Base-by-base conservation (phyloP, 1,140 invertebrate genomes). In the Pinna nobilis region DNA sequence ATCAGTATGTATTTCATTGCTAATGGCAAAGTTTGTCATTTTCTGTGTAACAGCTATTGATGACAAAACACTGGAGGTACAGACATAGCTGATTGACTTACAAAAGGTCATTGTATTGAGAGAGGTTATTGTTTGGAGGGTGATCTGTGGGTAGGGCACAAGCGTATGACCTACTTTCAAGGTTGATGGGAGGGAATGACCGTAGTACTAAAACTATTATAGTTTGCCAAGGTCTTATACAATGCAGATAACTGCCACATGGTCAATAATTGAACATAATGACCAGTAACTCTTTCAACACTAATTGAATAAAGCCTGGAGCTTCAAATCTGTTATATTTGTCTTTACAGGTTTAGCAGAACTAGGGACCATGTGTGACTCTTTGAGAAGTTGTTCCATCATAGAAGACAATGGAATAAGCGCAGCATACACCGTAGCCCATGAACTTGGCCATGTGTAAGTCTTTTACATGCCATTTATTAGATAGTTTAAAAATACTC, bases 391-490 rank as follows among this genome's bases (percentile, higher is more conserved):
- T 82, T 97, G 96, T 89, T 96, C 94, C 77, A 94, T 97, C 79
- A 96, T 96, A 82, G 95, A 97, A 89, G 96, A 97, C 91, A 96
- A 95, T 89, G 96, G 96, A 49, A 94, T 97, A 74, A 94, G 94
- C 84, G 91, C 96, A 70, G 95, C 95, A 5, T 95, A 96, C 87
- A 97, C 95, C 33, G 96, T 97, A 82, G 95, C 95, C 44, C 96
- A 97, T 87, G 96, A 97, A 90, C 90, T 97, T 82, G 96, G 95
- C 70, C 96, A 97, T 91, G 96, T 97, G 96, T 97, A 89, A 93
- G 94, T 87, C 74, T n/a, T 20, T 15, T 1, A 28, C 28, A n/a
- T n/a, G n/a, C n/a, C n/a, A n/a, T n/a, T n/a, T n/a, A n/a, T n/a
- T n/a, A n/a, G n/a, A n/a, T n/a, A n/a, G n/a, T n/a, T n/a, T n/a